phyloP scores from a whole-genome alignment of 2,888 invertebrate species.

The Fabriciana adippe region DNA sequence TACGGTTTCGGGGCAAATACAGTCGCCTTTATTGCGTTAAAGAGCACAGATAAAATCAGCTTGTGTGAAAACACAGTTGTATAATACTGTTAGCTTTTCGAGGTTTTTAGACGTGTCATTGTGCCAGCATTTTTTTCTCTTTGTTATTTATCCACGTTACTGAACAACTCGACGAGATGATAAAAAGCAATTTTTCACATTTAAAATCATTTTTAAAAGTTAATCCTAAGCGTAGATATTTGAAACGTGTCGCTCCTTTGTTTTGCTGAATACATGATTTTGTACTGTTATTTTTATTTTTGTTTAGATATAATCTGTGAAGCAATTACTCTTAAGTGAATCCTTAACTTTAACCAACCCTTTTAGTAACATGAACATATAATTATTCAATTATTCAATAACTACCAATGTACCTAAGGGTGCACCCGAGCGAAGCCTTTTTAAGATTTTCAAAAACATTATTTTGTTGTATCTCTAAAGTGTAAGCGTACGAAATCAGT shows the following conservation, averaged over 20 bases:
- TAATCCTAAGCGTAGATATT: not conserved
- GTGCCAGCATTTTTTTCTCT: conserved; percentile 25
- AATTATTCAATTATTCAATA: too few relatives aligned
- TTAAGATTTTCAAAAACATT: too few relatives aligned
- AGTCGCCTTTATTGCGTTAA: conserved; percentile 15
- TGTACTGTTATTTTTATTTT: not conserved
- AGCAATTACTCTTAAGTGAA: too few relatives aligned
- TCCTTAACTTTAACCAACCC: too few relatives aligned
- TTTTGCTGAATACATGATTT: not conserved
- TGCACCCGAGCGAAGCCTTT: too few relatives aligned
- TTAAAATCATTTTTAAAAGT: conserved; percentile 3
- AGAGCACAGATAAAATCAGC: conserved; percentile 8
- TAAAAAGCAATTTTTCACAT: conserved; percentile 5
- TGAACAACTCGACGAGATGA: conserved; percentile 17
- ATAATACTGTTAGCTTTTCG: conserved; percentile 20
- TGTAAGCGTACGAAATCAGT: too few relatives aligned
- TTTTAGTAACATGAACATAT: too few relatives aligned
- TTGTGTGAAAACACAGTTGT: conserved; percentile 8
- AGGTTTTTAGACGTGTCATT: conserved; percentile 31
- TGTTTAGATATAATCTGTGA: too few relatives aligned
- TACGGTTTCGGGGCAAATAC: not conserved
- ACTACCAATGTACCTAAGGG: too few relatives aligned
- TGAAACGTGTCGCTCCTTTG: not conserved
- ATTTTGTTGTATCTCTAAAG: too few relatives aligned
- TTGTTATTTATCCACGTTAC: conserved; percentile 28